Evolutionary conservation across 2,797 vertebrate species (phyloP), one percentile per base, ranked within the genome.

Genomic region (Sparus aurata): DNA sequence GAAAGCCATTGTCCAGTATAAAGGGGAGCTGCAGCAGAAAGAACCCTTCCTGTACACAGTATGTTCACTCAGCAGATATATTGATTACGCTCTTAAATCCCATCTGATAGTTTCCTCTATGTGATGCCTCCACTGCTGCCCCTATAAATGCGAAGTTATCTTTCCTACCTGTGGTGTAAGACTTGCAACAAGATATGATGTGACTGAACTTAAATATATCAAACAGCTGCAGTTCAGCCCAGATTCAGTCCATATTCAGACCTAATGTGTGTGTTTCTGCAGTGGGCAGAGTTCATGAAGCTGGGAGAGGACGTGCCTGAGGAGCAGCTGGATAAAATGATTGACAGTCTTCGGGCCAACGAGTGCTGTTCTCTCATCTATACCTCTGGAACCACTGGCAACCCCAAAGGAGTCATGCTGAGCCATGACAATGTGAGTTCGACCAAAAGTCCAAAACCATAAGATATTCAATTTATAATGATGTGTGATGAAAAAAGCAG

Each of bases 1-100:
- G 72, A 96, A 96, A 82, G 95, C 96, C n/a, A 96, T 96, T 17
- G 91, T 96, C 73, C 95, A 96, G 65, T 96, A 96, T 73, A 95
- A 94, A 77, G 95, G 92, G 54, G 93, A 95, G 69, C 89, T 94
- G 80, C 87, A 96, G 84, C 87, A 94, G 84, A 93, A 89, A 73
- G 47, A 76, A 1, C 80, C 93, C 0, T 87, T 91, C 78, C 43
- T 96, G 2, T 96, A 95, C 65, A 93, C 94, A n/a, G 96, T 96
- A 91, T 4, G 93, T 83, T 52, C 61, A 18, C 47, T 27, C 45
- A 54, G 16, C 16, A 15, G 67, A 80, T 52, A 49, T 43, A n/a
- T 16, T 58, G 12, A 64, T 64, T 10, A 30, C 34, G 2, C 20
- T 59, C 63, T 87, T 46, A 11, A 59, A 60, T 66, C 10, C 59